Percentiles rank a stretch among this genome's conserved stretches.
Conservation (phyloP, 2,888 invertebrate genomes). For the Lacanobia wlatinum region DNA sequence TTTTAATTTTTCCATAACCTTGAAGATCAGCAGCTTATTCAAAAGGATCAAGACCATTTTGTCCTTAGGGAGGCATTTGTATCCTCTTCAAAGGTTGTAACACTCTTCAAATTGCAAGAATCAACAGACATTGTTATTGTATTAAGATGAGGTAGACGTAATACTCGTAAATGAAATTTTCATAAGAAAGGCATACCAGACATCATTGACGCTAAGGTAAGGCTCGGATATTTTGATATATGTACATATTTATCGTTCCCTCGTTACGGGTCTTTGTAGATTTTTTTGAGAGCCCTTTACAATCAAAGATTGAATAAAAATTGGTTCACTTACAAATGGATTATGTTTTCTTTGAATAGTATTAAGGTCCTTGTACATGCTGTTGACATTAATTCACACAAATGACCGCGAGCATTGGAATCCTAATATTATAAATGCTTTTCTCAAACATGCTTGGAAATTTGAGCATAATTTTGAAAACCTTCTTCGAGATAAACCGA, state of each 20-base stretch:
- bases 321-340: neutral
- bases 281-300: slow-evolving; percentile 41
- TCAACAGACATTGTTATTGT: slow-evolving; percentile 17
- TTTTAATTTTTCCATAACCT: neutral
- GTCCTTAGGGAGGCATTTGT: neutral
- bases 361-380: neutral
- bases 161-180: slow-evolving; percentile 32
- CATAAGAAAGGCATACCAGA: slow-evolving; percentile 37
- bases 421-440: neutral
- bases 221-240: slow-evolving; percentile 34
- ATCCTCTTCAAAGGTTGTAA: neutral
- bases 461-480: no score
- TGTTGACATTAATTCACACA: neutral
- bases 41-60: neutral
- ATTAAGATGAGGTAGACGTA: slow-evolving; percentile 25
- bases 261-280: slow-evolving; percentile 48
- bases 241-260: slow-evolving; percentile 55
- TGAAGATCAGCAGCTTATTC: neutral
- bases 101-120: slow-evolving; percentile 3
- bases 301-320: neutral
- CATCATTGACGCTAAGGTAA: slow-evolving; percentile 36
- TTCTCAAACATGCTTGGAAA: no score
- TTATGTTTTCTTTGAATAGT: neutral
- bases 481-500: no score
- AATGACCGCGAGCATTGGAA: neutral